Evolutionary conservation across 2,113 vertebrate species (phyloP).

Genomic region (Eclectus roratus): DNA sequence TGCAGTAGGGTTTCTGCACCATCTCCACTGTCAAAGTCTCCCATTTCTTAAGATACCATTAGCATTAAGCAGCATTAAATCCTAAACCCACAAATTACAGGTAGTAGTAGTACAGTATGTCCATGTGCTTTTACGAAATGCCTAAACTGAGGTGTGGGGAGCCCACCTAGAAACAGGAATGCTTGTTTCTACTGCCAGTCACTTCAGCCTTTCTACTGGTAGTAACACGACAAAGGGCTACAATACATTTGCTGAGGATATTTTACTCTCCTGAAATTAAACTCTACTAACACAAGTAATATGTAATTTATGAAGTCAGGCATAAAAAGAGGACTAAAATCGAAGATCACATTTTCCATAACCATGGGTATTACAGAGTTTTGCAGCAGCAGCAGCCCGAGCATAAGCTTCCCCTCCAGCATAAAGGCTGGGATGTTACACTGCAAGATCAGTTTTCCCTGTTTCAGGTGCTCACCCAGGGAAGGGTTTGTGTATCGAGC

Average conservation of each 20-base stretch:
- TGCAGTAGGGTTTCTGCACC: not conserved
- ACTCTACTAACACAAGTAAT: not conserved
- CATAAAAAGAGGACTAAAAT: not conserved
- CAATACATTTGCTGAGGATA: not conserved
- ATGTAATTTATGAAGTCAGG: not conserved
- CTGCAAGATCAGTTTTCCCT: not conserved
- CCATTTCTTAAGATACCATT: not conserved
- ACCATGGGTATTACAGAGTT: fast-evolving
- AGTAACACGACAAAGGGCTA: not conserved
- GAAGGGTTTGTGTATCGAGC: not conserved
- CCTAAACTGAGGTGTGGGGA: not conserved
- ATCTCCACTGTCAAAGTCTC: not conserved
- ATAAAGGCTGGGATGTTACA: not conserved
- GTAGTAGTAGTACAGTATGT: not conserved
- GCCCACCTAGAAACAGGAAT: fast-evolving
- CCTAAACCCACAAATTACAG: not conserved
- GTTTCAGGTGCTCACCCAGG: not conserved
- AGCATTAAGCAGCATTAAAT: not conserved
- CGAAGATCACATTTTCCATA: not conserved
- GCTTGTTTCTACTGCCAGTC: not conserved
- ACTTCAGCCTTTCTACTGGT: not conserved
- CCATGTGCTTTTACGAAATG: not conserved
- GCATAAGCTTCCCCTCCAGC: not conserved
- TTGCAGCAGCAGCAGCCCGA: not conserved
- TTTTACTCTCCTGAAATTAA: not conserved